Percentiles rank a stretch among this genome's conserved stretches.
phyloP scores from a whole-genome alignment of 1,140 invertebrate genomes.

The Saxidomus purpurata region DNA sequence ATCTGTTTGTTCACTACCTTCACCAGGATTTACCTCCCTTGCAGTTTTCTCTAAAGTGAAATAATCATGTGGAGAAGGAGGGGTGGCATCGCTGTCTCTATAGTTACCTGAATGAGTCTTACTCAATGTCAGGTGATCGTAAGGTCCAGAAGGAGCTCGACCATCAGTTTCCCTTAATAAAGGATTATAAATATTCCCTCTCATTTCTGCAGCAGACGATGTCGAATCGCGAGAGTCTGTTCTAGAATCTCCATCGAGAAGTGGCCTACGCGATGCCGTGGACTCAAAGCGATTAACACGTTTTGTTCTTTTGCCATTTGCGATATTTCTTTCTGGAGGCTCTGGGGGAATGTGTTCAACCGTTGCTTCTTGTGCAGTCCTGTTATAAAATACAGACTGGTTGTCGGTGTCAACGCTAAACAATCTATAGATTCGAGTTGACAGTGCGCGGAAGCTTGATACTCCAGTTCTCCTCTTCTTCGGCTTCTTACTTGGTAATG shows the following conservation, averaged over 20 bases:
- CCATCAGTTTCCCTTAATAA: slow-evolving; percentile 21
- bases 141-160: slow-evolving; percentile 47
- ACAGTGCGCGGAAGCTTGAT: slow-evolving; percentile 40
- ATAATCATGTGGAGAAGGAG: slow-evolving; percentile 58
- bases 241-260: slow-evolving; percentile 45
- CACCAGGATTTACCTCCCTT: not conserved
- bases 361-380: not conserved
- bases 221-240: not conserved
- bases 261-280: slow-evolving; percentile 47
- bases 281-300: slow-evolving; percentile 40
- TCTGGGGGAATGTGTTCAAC: not conserved
- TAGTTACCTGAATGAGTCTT: slow-evolving; percentile 29
- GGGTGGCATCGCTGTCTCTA: not conserved
- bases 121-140: slow-evolving; percentile 52
- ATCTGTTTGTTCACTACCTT: slow-evolving; percentile 3
- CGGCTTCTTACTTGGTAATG: slow-evolving; percentile 11
- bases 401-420: slow-evolving; percentile 43
- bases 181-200: slow-evolving; percentile 57
- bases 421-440: slow-evolving; percentile 57
- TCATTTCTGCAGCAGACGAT: slow-evolving; percentile 13
- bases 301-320: slow-evolving; percentile 24
- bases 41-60: slow-evolving; percentile 36
- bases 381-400: slow-evolving; percentile 49
- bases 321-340: slow-evolving; percentile 51
- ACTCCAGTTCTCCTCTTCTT: slow-evolving; percentile 4